A percentile compares a stretch with the other conserved stretches of the same genome.
Conservation (phyloP, 2,113 vertebrate species). For the Oncorhynchus nerka region DNA sequence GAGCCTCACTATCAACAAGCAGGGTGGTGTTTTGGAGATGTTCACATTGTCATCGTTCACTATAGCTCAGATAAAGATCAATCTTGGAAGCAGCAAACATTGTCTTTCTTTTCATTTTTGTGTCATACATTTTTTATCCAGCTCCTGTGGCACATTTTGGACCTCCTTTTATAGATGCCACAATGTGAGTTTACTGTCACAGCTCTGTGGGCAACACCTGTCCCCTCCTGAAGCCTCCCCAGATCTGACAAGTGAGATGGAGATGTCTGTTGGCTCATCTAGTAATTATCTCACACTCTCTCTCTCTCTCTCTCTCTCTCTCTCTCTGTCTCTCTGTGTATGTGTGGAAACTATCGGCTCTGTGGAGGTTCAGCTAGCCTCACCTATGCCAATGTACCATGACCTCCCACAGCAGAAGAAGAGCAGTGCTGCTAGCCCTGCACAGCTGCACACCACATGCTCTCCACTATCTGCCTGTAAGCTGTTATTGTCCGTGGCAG, state of each 20-base stretch:
- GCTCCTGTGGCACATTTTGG: too few species aligned
- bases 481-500: constrained; percentile 19
- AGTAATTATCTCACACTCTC: constrained; percentile 1
- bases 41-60: neutral
- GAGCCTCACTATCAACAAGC: neutral
- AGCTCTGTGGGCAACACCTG: constrained; percentile 41
- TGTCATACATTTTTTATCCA: too few species aligned
- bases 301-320: too few species aligned
- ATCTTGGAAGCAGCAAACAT: too few species aligned
- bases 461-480: constrained; percentile 17
- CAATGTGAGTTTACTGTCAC: neutral
- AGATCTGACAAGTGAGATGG: constrained; percentile 26
- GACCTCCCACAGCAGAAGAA: constrained; percentile 31
- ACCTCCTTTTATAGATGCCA: neutral
- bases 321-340: too few species aligned
- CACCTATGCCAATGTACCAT: constrained; percentile 16
- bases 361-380: neutral
- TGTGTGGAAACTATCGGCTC: neutral
- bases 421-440: constrained; percentile 1
- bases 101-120: too few species aligned
- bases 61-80: too few species aligned
- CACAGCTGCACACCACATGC: constrained; percentile 44
- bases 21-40: neutral
- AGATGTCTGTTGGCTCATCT: constrained; percentile 28
- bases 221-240: constrained; percentile 19